A percentile compares a stretch with the other conserved stretches of the same genome.
phyloP scores from a whole-genome alignment of 2,113 vertebrate genomes.

The Struthio camelus region DNA sequence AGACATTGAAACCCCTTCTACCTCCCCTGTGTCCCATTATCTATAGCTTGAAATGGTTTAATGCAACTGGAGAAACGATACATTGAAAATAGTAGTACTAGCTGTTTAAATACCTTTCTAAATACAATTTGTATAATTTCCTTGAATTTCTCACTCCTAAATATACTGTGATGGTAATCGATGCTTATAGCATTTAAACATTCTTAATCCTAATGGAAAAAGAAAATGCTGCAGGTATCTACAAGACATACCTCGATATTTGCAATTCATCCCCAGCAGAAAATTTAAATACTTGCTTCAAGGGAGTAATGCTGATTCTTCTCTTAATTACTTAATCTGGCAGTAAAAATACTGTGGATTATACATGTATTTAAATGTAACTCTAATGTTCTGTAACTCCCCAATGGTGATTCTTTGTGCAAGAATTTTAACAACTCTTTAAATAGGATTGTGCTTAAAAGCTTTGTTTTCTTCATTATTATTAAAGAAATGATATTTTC shows the following conservation, averaged over 20 bases:
- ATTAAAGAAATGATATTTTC: background rate
- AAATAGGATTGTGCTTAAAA: background rate
- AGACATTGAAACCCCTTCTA: background rate
- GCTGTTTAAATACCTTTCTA: background rate
- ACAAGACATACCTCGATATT: background rate
- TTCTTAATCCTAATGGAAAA: constrained; percentile 38
- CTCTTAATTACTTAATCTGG: constrained; percentile 25
- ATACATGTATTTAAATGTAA: background rate
- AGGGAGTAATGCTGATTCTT: background rate
- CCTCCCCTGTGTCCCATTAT: background rate
- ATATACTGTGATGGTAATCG: background rate
- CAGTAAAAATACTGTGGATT: background rate
- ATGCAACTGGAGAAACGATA: background rate
- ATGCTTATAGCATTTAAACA: background rate
- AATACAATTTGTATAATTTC: background rate
- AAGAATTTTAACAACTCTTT: background rate
- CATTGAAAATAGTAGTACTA: background rate
- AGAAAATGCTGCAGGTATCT: background rate
- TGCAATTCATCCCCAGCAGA: constrained; percentile 5
- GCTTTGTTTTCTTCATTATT: background rate
- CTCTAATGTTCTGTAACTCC: background rate
- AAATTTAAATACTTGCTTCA: constrained; percentile 25
- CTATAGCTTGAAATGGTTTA: background rate
- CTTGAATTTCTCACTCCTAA: background rate
- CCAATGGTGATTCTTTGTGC: background rate